Evolutionary conservation across 2,888 invertebrate genomes (phyloP).

Genomic region (Eilema sororculum): DNA sequence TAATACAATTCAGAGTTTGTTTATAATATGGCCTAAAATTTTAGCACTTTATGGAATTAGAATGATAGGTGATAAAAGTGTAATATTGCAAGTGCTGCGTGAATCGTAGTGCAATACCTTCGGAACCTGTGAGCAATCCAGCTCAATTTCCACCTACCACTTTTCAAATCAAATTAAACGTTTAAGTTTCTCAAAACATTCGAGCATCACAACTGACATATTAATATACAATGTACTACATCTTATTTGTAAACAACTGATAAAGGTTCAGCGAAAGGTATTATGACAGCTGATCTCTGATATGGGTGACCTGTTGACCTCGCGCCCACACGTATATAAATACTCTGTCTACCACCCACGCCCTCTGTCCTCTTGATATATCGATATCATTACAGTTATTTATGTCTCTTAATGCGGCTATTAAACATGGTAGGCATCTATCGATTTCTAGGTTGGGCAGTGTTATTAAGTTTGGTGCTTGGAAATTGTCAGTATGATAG

Average conservation of each 20-base stretch:
- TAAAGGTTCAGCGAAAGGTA: constrained; percentile 1
- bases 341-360: neutral
- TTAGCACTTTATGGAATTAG: too few relatives aligned
- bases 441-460: neutral
- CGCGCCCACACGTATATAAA: neutral
- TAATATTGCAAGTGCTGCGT: too few relatives aligned
- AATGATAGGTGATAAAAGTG: too few relatives aligned
- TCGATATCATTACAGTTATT: constrained; percentile 4
- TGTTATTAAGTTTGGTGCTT: neutral
- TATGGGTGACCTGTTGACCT: constrained; percentile 8
- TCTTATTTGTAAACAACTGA: neutral
- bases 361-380: constrained; percentile 4
- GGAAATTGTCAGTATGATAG: too few relatives aligned
- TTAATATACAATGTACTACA: neutral
- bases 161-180: neutral
- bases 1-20: too few relatives aligned
- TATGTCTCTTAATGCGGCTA: neutral
- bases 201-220: neutral
- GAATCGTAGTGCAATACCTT: too few relatives aligned
- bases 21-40: too few relatives aligned
- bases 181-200: neutral
- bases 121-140: neutral
- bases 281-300: constrained; percentile 7
- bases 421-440: neutral
- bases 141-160: neutral